phyloP scores from a whole-genome alignment of 1,140 invertebrate species.

The Drosophila orena region DNA sequence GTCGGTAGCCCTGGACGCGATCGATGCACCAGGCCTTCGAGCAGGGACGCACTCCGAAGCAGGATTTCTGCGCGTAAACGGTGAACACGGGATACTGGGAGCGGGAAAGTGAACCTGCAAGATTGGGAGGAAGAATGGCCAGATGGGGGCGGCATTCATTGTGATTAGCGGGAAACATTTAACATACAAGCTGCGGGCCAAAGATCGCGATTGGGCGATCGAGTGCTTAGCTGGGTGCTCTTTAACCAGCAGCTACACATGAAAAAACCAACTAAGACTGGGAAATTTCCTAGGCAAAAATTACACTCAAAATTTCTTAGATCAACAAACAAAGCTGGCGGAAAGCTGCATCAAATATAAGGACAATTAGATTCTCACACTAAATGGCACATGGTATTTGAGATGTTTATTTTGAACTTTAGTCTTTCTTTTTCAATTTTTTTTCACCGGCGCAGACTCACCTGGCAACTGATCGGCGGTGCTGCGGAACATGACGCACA shows the following conservation, averaged over 20 bases:
- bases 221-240: constrained; percentile 46
- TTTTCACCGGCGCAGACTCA: constrained; percentile 83
- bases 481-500: constrained; percentile 96
- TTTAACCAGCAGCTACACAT: constrained; percentile 40
- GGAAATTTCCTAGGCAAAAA: not conserved
- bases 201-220: constrained; percentile 46
- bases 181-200: constrained; percentile 47
- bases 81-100: constrained; percentile 98
- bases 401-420: not conserved
- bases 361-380: not conserved
- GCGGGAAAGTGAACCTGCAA: constrained; percentile 92
- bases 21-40: constrained; percentile 97
- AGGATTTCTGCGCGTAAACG: constrained; percentile 97
- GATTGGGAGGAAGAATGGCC: not conserved
- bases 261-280: constrained; percentile 12
- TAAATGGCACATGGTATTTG: not conserved
- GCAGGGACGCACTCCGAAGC: constrained; percentile 93
- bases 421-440: not conserved
- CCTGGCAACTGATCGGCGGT: constrained; percentile 95
- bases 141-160: constrained; percentile 26
- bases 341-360: not conserved
- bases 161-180: constrained; percentile 51
- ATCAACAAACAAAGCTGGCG: too few species aligned
- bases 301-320: not conserved
- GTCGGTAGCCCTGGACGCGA: constrained; percentile 93